Base-by-base conservation (phyloP, 2,888 invertebrate genomes). In the Temnothorax unifasciatus region DNA sequence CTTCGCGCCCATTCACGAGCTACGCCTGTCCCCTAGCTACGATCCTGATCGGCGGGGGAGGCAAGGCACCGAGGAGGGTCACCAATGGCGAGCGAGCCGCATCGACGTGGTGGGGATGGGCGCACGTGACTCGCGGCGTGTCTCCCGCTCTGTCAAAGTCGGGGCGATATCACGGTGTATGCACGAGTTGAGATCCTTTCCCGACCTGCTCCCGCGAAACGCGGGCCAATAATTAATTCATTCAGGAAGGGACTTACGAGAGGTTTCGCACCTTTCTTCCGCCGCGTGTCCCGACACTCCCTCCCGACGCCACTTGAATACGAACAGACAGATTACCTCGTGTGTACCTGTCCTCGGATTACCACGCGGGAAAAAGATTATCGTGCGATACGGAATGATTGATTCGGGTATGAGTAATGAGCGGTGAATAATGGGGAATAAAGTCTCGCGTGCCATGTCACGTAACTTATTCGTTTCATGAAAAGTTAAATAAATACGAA, bases 51-150 rank as follows among this genome's bases (percentile, higher is more conserved):
- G 59, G 76, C 54, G 29, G 66, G 81, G 76, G 76, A 63, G 82
- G 69, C 15, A 8, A 82, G 85, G 73, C 66, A 66, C 54, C 54
- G 75, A 61, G 63, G 9, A 75, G 21, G 85, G 71, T 71, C 66
- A 83, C 92, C 92, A 91, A 91, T 92, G 75, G 61, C 68, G 69
- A 71, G 8, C 57, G 81, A 69, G 83, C 29, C 34, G 66, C 0
- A 54, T 79, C 57, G 18, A 25, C 41, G 71, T 84, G 74, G 87
- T 75, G 86, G 90, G 92, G 90, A 83, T 54, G 66, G 52, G 50
- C 75, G 88, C 91, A 92, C 92, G 92, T 91, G 92, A 91, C 90
- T 88, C 41, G 85, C 76, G 84, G 87, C 88, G 77, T 90, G 88
- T 87, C 81, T 86, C 47, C 29, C 29, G 86, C 41, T 47, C 66